Base-by-base conservation (phyloP, 92 coral and sea anemone genomes). In the Paragorgia papillata region DNA sequence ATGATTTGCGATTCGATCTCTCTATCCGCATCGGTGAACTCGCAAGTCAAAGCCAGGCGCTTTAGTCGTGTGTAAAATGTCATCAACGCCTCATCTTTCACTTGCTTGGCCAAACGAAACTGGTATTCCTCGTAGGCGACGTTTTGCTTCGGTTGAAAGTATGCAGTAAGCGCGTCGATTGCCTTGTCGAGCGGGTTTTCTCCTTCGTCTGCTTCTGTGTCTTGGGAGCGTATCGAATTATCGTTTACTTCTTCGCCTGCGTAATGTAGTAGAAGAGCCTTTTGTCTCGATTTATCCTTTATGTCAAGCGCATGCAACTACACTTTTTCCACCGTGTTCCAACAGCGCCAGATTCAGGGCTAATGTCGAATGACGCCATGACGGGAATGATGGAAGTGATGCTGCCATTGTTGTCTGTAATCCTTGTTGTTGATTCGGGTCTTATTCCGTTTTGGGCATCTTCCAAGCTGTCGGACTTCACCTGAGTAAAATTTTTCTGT, bases 1-100 rank as follows among this genome's bases (percentile, higher is more conserved):
- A 83, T 67, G 12, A 88, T 84, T 37, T 85, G 92, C 1, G 92
- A 32, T 39, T 85, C 76, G 29, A 85, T 76, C 43, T 88, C 83
- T 1, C 87, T 73, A 71, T 88, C 80, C 19, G 56, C 79, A 60
- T 85, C 85, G 15, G 61, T 69, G 55, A 88, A 84, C 31, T 80
- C 89, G 40, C 88, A 81, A 14, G 84, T 85, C 34, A 54, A 43
- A 3, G 87, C 67, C 14, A 79, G 34, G 21, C 84, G 83, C 18
- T 67, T 66, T 10, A 79, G 85, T 17, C 88, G 73, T 10, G 91
- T 87, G 63, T 82, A 79, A 44, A 76, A 82, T 46, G 62, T 56
- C 29, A 56, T 17, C 28, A 56, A 17, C 12, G 86, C 53, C 56
- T 85, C 87, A 25, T 75, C 62, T 20, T 34, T 21, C 49, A 79